Base-by-base conservation (phyloP, 2,113 vertebrate species). In the Silurus asotus region DNA sequence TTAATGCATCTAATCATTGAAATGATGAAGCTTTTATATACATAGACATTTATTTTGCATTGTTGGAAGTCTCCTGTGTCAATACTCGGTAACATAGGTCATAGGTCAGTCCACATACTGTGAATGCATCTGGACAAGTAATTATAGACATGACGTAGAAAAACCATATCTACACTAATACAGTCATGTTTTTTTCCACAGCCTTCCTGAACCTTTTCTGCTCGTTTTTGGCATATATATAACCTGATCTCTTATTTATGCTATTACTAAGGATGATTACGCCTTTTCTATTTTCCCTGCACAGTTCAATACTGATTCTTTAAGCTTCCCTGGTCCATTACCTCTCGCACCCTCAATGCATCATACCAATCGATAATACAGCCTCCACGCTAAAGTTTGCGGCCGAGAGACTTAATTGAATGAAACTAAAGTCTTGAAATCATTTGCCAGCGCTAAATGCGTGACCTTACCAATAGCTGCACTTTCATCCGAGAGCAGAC, bases 391-490 rank as follows among this genome's bases (percentile, higher is more conserved):
- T 48, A 19, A 45, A n/a, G 61, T 56, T 85, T 74, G 64, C 45
- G 48, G 59, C 61, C 10, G 51, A 74, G 64, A 69, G 84, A 86
- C 79, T 84, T 28, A 37, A 83, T 75, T 86, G 76, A 62, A 69
- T 83, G 65, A 70, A 78, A 85, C 72, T 81, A 6, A 85, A 67
- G 72, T 86, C 25, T 59, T 2, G 25, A 67, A 86, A 84, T 76
- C 25, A 88, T 88, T 84, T 80, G 76, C 75, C 56, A 37, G 56
- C 65, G 84, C 76, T 75, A 86, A 86, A 75, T 17, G 82, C 37
- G 49, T 45, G 56, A 75, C 64, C 51, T 48, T 55, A 74, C n/a
- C 51, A 58, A n/a, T 37, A 64, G 11, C 51, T 13, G 6, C 82
- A 59, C 58, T 76, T 51, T 75, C 70, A n/a, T 28, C 9, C 23